phyloP scores from a whole-genome alignment of 2,113 vertebrate genomes.

The Eulemur rufifrons region DNA sequence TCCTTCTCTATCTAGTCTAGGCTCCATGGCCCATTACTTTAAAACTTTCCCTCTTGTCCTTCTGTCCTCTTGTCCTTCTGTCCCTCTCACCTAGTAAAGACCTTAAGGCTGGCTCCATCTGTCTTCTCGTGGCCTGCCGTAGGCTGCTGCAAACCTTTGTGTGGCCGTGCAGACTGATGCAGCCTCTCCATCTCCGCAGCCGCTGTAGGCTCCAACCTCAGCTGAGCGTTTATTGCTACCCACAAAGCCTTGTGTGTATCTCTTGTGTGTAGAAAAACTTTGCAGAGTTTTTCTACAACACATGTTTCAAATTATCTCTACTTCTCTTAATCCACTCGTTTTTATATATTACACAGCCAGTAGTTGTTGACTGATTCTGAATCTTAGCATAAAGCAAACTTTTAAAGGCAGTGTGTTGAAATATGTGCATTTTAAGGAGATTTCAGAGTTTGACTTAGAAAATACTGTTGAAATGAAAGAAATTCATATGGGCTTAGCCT shows the following conservation, averaged over 20 bases:
- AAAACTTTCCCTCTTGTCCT: not conserved
- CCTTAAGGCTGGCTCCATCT: not conserved
- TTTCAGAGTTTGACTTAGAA: not conserved
- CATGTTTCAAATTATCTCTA: not conserved
- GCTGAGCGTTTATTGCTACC: too few species aligned
- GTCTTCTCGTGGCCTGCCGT: not conserved
- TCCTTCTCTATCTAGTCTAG: not conserved
- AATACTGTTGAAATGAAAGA: constrained; percentile 23
- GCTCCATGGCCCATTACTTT: not conserved
- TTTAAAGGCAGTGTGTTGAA: constrained; percentile 43
- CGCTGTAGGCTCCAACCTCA: not conserved
- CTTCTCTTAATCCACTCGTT: not conserved
- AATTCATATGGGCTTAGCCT: not conserved
- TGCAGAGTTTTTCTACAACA: not conserved
- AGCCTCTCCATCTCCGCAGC: not conserved
- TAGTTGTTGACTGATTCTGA: constrained; percentile 1
- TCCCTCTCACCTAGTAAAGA: not conserved
- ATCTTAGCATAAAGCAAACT: constrained; percentile 9
- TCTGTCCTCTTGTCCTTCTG: not conserved
- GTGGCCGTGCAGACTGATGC: not conserved
- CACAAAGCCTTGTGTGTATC: not conserved
- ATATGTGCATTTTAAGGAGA: not conserved
- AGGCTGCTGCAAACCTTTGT: not conserved
- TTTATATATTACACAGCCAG: not conserved
- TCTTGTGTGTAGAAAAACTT: not conserved